A percentile compares a stretch with the other conserved stretches of the same genome.
These are phyloP conservation scores for Prosopocoilus inquinatus DNA, from an alignment of 2,888 invertebrate genomes.

Conservation along the genomic window DNA sequence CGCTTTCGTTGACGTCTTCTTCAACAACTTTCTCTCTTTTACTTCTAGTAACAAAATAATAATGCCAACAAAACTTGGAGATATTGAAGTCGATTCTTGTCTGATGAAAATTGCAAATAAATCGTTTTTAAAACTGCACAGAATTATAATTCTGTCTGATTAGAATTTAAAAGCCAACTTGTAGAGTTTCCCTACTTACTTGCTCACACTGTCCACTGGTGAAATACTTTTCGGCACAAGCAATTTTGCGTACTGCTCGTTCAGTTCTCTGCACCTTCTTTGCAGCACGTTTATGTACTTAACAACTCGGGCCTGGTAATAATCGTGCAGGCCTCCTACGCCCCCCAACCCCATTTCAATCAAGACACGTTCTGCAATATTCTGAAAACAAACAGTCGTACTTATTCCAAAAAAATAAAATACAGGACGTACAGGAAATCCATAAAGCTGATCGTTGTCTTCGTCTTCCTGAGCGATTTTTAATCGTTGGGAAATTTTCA, in stretches of 20 bases:
- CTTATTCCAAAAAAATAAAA: background rate
- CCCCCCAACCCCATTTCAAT: slow-evolving; percentile 62
- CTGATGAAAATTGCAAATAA: too few species aligned
- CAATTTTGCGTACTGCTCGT: slow-evolving; percentile 37
- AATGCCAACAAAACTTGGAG: background rate
- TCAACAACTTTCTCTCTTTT: slow-evolving; percentile 40
- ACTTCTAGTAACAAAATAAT: slow-evolving; percentile 29
- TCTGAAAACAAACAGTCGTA: slow-evolving; percentile 46
- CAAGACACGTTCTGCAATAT: slow-evolving; percentile 60
- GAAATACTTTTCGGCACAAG: slow-evolving; percentile 36
- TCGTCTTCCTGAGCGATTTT: slow-evolving; percentile 56
- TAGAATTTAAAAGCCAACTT: background rate
- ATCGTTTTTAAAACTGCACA: too few species aligned
- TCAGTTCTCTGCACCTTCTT: slow-evolving; percentile 40
- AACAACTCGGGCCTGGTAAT: slow-evolving; percentile 53
- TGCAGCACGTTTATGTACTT: slow-evolving; percentile 42
- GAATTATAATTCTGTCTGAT: too few species aligned
- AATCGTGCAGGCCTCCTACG: slow-evolving; percentile 56
- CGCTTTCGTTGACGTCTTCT: slow-evolving; percentile 35
- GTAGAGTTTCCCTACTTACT: slow-evolving; percentile 28
- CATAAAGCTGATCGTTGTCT: slow-evolving; percentile 44
- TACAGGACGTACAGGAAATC: slow-evolving; percentile 40
- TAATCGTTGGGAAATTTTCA: slow-evolving; percentile 52
- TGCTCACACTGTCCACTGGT: slow-evolving; percentile 34
- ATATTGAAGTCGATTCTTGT: too few species aligned